phyloP scores from a whole-genome alignment of 64 coral and sea anemone genomes.

The Actinia tenebrosa region DNA sequence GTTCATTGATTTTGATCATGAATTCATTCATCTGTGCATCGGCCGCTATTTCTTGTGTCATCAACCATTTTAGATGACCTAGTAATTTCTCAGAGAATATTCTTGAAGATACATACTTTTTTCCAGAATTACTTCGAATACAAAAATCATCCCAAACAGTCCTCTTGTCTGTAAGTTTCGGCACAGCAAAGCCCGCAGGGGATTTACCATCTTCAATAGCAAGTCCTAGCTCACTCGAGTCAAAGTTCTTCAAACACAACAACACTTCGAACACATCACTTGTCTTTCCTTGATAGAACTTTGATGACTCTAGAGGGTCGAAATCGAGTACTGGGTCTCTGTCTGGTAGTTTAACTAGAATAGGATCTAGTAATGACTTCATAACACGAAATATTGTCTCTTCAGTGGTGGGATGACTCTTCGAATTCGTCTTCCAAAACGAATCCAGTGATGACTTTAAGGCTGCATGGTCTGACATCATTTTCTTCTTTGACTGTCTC shows the following conservation, averaged over 20 bases:
- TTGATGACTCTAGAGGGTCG: constrained; percentile 13
- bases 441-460: constrained; percentile 2
- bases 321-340: constrained; percentile 40
- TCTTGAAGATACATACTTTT: constrained; percentile 64
- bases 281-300: constrained; percentile 22
- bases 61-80: constrained; percentile 26
- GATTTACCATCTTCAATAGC: constrained; percentile 69
- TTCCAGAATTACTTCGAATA: constrained; percentile 56
- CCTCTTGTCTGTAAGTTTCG: constrained; percentile 34
- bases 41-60: neutral
- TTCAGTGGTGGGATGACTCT: neutral
- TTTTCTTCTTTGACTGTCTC: no score
- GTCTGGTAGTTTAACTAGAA: constrained; percentile 38
- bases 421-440: constrained; percentile 4
- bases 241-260: constrained; percentile 45
- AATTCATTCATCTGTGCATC: neutral
- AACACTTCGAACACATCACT: constrained; percentile 41
- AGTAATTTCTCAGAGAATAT: constrained; percentile 47
- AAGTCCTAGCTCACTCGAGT: constrained; percentile 32
- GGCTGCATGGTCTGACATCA: neutral
- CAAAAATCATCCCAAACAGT: constrained; percentile 24
- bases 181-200: constrained; percentile 48
- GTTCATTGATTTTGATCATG: constrained; percentile 21
- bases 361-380: constrained; percentile 36
- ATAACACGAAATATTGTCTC: neutral